These are phyloP conservation scores for Peromyscus maniculatus DNA, from an alignment of 2,113 vertebrate species.

Conservation along the genomic window DNA sequence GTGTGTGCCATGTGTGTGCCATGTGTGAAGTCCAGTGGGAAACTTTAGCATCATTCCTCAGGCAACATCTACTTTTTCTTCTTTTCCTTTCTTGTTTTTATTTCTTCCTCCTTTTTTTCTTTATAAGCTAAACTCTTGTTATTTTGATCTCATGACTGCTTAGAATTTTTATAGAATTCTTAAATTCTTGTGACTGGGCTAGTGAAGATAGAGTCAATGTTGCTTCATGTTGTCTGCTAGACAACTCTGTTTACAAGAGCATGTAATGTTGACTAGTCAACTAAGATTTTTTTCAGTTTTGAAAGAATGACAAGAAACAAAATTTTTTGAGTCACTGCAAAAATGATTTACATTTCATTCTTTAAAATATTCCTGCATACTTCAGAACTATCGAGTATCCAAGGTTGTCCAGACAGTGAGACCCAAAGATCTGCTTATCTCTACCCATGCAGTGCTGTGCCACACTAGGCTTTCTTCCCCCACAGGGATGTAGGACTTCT, in stretches of 20 bases:
- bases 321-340: constrained; percentile 10
- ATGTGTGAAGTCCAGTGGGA: neutral
- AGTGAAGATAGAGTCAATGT: neutral
- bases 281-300: neutral
- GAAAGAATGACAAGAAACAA: neutral
- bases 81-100: neutral
- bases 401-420: neutral
- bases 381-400: neutral
- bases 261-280: neutral
- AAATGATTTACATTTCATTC: constrained; percentile 48
- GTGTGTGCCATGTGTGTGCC: neutral
- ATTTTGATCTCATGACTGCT: no score
- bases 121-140: neutral
- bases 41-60: neutral
- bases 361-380: neutral
- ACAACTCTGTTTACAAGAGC: constrained; percentile 48
- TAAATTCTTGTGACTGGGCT: constrained; percentile 48
- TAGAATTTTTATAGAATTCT: constrained; percentile 19
- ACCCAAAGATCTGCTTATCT: no score
- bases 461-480: neutral
- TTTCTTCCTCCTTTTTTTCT: no score
- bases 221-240: neutral
- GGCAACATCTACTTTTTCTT: neutral
- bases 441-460: neutral
- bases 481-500: neutral